phyloP scores from a whole-genome alignment of 2,888 invertebrate species.

The Eupithecia inturbata region DNA sequence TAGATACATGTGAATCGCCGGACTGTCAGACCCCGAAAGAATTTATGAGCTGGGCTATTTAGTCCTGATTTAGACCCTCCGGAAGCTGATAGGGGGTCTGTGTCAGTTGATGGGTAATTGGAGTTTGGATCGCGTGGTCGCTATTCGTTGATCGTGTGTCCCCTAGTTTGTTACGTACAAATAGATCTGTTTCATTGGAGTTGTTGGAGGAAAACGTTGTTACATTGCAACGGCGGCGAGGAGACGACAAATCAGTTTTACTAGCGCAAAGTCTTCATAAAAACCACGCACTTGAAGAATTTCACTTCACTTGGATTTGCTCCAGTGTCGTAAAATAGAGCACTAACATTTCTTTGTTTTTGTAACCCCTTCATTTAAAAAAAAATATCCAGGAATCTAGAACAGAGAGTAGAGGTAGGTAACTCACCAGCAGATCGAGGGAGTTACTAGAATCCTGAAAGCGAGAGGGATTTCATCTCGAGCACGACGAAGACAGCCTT shows the following conservation, averaged over 20 bases:
- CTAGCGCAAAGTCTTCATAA: neutral
- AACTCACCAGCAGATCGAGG: too few relatives aligned
- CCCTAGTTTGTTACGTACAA: slow-evolving; percentile 2
- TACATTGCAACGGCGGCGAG: neutral
- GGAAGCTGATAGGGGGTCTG: slow-evolving; percentile 61
- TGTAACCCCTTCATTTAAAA: too few relatives aligned
- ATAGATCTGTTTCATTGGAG: neutral
- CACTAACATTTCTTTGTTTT: too few relatives aligned
- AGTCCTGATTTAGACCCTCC: slow-evolving; percentile 61
- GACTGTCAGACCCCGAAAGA: slow-evolving; percentile 80
- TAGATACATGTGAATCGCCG: slow-evolving; percentile 70
- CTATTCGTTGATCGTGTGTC: slow-evolving; percentile 1
- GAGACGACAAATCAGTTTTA: neutral
- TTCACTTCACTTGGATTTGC: too few relatives aligned
- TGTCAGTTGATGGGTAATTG: slow-evolving; percentile 16
- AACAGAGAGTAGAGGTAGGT: too few relatives aligned
- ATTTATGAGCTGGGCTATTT: slow-evolving; percentile 72
- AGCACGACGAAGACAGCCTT: too few relatives aligned
- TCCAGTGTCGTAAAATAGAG: too few relatives aligned
- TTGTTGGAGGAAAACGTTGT: neutral
- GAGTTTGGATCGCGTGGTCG: slow-evolving; percentile 19
- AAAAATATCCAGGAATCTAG: too few relatives aligned
- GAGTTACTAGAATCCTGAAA: too few relatives aligned
- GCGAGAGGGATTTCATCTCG: too few relatives aligned
- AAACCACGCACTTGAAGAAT: neutral